Evolutionary conservation across 2,797 vertebrate species (phyloP).

Genomic region (Clamator glandarius): DNA sequence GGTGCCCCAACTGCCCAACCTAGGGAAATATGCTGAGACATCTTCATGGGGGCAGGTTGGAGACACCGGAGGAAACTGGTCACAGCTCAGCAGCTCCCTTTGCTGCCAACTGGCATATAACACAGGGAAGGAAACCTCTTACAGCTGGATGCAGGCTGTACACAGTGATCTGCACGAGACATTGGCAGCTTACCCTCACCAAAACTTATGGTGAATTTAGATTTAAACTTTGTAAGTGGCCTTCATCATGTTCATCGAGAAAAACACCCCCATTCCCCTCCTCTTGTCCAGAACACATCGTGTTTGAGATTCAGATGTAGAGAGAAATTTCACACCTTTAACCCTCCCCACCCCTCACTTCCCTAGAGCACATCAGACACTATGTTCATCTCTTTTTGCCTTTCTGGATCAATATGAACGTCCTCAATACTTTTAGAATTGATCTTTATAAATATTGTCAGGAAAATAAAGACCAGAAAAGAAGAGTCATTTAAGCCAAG

Average conservation of each 20-base stretch:
- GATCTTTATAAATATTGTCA: not conserved
- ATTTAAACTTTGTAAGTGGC: not conserved
- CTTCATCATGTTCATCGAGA: not conserved
- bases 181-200: not conserved
- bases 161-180: accelerated
- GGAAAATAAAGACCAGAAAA: not conserved
- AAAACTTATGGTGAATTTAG: not conserved
- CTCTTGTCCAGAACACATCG: not conserved
- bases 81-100: not conserved
- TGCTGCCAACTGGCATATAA: accelerated
- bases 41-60: not conserved
- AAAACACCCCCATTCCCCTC: not conserved
- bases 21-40: not conserved
- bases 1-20: accelerated
- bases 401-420: not conserved
- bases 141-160: not conserved
- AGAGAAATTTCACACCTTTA: conserved; percentile 9
- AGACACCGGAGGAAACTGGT: not conserved
- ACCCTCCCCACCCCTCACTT: not conserved
- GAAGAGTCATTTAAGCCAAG: not conserved
- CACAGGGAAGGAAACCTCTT: too few species aligned
- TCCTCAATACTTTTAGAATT: not conserved
- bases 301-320: not conserved
- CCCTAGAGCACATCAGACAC: not conserved
- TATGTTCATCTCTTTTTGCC: not conserved